Evolutionary conservation across 53 echinoderm and acorn worm species (phyloP), one percentile per base, ranked within the genome.

Genomic region (Luidia sarsii): DNA sequence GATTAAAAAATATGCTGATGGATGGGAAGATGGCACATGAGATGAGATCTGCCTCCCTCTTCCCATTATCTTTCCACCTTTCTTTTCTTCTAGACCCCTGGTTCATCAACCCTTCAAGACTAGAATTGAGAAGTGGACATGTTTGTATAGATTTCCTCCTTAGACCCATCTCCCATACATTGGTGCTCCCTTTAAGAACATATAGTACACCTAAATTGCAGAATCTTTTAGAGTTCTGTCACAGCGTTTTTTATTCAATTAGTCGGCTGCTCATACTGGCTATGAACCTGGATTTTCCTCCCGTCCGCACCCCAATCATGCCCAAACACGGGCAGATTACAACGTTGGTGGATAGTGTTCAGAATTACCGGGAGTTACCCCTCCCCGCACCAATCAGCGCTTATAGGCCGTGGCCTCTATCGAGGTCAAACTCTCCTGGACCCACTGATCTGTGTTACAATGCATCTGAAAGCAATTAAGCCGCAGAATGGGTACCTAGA

Each of bases 381-480:
- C 31, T 24, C 22, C 56, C 54, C 72, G 27, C 54, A 72, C 54
- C 72, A 72, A 72, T 72, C 72, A 72, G 4, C 23, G 25, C 18
- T 52, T 31, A 24, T 33, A 28, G 69, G 70, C 39, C 62, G 24
- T 60, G 83, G 70, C 83, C 83, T 59, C 59, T 60, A 56, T 69
- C 61, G 21, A 69, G 69, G 83, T 69, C 69, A 69, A 70, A 30
- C 60, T 70, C 61, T n/a, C 57, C 59, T 29, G 33, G 59, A 57
- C 45, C 59, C 48, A 70, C 35, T 60, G 48, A 83, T 41, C 49
- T 65, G 64, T 80, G 35, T 52, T 50, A 82, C 82, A 82, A 82
- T 82, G 33, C 82, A 82, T 82, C 50, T 82, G 82, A 50, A 82
- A 82, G 82, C 82, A 82, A 82, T 82, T 82, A 82, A 82, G 67